Evolutionary conservation across 2,797 vertebrate genomes (phyloP), one percentile per base, ranked within the genome.

Genomic region (Sciurus carolinensis): DNA sequence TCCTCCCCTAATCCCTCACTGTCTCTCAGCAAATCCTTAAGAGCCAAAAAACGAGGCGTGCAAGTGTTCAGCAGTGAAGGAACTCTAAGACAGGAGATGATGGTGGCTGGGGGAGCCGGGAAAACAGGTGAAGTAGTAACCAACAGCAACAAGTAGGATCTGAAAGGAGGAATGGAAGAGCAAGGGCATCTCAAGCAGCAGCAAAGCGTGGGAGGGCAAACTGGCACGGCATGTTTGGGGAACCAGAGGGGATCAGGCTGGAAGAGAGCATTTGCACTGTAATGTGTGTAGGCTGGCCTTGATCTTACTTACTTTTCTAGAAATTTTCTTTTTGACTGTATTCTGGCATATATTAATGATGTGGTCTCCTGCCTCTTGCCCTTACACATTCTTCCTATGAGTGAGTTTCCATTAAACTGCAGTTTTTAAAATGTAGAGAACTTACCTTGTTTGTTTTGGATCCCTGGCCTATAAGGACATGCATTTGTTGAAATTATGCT

Each of bases 251-350:
- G 42, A 30, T 7, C 15, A 20, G 33, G 87, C 26, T 33, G 18
- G 33, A 42, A 44, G 59, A 52, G 22, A 59, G 12, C 5, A 5
- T 36, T 33, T 44, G 13, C n/a, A 5, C 3, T 67, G 28, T 26
- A 62, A 59, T 62, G 59, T n/a, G 80, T n/a, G 3, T 59, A 57
- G 39, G 47, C 3, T 92, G 59, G 28, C 15, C 8, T 2, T 7
- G 50, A 0, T 81, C 26, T 85, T 87, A 90, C 71, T 87, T 69
- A 2, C 54, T 90, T 81, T 76, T 39, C 69, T 82, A 57, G 73
- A 59, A 39, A n/a, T 93, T 71, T 84, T 94, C 33, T 88, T 76
- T 36, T 47, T 42, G 24, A 76, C 33, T 95, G 75, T 39, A 44
- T 85, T 77, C 72, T 88, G 71, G 71, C n/a, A 71, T 4, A 18